Evolutionary conservation across 2,797 vertebrate species (phyloP), one percentile per base, ranked within the genome.

Genomic region (Enteromius fasciolatus): DNA sequence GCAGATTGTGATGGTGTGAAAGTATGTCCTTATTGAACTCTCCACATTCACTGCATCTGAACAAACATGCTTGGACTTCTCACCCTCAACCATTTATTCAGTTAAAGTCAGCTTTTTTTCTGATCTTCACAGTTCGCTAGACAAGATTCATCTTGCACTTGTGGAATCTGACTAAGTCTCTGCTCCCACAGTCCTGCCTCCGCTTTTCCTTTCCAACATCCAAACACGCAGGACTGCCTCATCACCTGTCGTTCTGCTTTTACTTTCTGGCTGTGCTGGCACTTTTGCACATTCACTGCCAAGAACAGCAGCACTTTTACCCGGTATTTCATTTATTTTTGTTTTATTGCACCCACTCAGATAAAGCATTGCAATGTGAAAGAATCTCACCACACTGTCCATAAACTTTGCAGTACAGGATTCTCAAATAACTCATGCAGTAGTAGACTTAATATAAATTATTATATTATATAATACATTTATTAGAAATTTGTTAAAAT

Each of bases 121-220:
- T 18, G 9, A 66, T 76, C 76, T 75, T 85, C 70, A 83, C 84
- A 83, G 76, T 80, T 80, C 69, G 12, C 63, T 73, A 83, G 84
- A 83, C 69, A 83, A 83, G 84, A 86, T 69, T 86, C 69, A 76
- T 83, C 81, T 80, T 86, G 82, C 64, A 83, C 72, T 86, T 72
- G 54, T 83, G 81, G 81, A 80, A 86, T 86, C 84, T 86, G 36
- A 80, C 76, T 68, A 75, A 79, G 80, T 76, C 23, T 33, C 46
- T 82, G 57, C 66, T 84, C 83, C 59, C 78, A 81, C 72, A 44
- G 76, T 44, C 25, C 75, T 70, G 66, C 75, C 75, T 63, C 64
- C 66, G 39, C 72, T 82, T 82, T 78, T 15, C n/a, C 36, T 75
- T 67, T 66, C 61, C 80, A 82, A 74, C 61, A 67, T 74, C 23